Base-by-base conservation (phyloP, 2,797 vertebrate species). In the Nannoperca australis region DNA sequence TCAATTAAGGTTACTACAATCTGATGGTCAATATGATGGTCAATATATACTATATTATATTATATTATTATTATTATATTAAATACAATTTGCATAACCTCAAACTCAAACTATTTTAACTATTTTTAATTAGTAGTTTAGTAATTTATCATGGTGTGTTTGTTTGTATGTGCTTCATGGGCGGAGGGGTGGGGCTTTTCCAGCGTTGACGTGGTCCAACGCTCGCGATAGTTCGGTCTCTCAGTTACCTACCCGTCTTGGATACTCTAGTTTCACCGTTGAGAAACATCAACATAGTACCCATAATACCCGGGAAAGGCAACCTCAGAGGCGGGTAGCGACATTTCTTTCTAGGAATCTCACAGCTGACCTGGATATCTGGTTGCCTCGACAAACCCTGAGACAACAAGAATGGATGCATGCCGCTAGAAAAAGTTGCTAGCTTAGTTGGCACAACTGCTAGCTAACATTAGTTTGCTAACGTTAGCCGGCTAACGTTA, bases 251-350 rank as follows among this genome's bases (percentile, higher is more conserved):
- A 58, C 72, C 63, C 83, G 85, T 92, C 93, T 87, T 91, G 90
- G 93, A 89, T 90, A 92, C 86, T 63, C 51, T 53, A 88, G 79
- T 86, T 87, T 85, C 90, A 80, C 86, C 73, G 84, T 61, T 81
- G 75, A 70, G 79, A 81, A 84, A 89, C 88, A 91, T 92, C 88
- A 92, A 90, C 87, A 88, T 79, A 90, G 89, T 90, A 91, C n/a
- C n/a, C n/a, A n/a, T n/a, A n/a, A n/a, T n/a, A 92, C 91, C 94
- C 91, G 92, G 92, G 93, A 93, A 95, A 91, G 84, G 66, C 27
- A 34, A 59, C 70, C 49, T 73, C 49, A 76, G 54, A 82, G 53
- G 89, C 90, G 89, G 90, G 59, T 81, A 73, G 65, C 11, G 15
- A 50, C 44, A 10, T 64, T 79, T 84, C 7, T 63, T 54, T 66